Evolutionary conservation across 2,888 invertebrate genomes (phyloP).

Genomic region (Platycheirus rosarum): DNA sequence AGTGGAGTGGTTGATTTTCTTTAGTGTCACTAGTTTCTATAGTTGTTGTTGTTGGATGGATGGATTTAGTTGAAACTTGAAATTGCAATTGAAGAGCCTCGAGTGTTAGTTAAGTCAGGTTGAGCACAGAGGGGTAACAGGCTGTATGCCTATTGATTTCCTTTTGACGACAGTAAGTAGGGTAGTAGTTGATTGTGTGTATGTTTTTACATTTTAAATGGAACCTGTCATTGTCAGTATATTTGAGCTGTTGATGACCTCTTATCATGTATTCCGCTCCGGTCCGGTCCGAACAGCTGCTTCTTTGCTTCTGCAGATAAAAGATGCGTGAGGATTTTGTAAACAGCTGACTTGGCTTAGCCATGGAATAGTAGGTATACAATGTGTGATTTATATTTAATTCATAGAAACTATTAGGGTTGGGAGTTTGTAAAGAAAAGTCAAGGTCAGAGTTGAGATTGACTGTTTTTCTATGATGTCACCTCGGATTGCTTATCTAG

Average conservation of each 20-base stretch:
- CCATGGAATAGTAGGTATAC: slow-evolving; percentile 1
- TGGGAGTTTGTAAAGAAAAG: slow-evolving; percentile 10
- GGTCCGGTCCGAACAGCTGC: slow-evolving; percentile 42
- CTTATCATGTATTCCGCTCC: slow-evolving; percentile 17
- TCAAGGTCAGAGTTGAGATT: slow-evolving; percentile 63
- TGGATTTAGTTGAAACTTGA: slow-evolving; percentile 23
- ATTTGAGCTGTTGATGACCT: slow-evolving; percentile 51
- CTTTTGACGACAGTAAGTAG: slow-evolving; percentile 70
- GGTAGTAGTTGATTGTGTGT: slow-evolving; percentile 70
- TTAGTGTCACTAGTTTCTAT: slow-evolving; percentile 27
- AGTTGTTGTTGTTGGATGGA: no score
- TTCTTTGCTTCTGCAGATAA: slow-evolving; percentile 3
- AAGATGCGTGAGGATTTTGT: neutral
- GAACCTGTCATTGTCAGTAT: slow-evolving; percentile 48
- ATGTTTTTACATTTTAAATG: slow-evolving; percentile 57
- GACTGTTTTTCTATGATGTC: no score
- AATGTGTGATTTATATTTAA: neutral
- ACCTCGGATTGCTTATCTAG: no score
- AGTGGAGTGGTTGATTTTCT: slow-evolving; percentile 36
- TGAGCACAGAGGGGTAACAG: slow-evolving; percentile 9
- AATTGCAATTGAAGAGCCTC: slow-evolving; percentile 51
- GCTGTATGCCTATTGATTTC: slow-evolving; percentile 61
- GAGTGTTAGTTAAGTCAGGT: slow-evolving; percentile 21
- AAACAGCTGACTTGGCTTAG: slow-evolving; percentile 40
- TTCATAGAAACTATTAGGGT: neutral